Base-by-base conservation (phyloP, 37 sponge, comb jelly and placozoan species). In the Aplysina aerophoba region DNA sequence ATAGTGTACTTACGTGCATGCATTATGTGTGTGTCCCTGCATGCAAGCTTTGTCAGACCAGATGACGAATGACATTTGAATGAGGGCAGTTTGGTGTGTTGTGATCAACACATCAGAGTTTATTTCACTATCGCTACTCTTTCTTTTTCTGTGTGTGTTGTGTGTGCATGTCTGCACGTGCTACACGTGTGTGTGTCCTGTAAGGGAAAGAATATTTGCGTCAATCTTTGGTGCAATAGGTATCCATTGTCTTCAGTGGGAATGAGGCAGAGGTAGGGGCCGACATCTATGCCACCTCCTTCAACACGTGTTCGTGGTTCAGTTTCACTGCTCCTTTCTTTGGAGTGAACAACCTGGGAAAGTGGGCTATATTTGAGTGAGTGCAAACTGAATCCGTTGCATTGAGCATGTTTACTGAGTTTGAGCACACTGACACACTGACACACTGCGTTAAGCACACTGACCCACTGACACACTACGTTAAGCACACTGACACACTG, bases 261-360 rank as follows among this genome's bases (percentile, higher is more conserved):
- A 75, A 75, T 41, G n/a, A 0, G 4, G 78, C 78, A 41, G 15
- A 15, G 8, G 44, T 75, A 24, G 78, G 78, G 19, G 78, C 78
- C 4, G 78, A 75, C 40, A 44, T 75, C 44, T 75, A 40, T 40
- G 21, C 78, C 12, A 40, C 16, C 3, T 53, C 54, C 21, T 21
- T 75, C 25, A 44, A 75, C 15, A 75, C 78, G 11, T 75, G 78
- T 11, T 36, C 78, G 21, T 75, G 78, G 78, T 75, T 44, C 53
- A 75, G 78, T 11, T 75, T 44, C 25, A 19, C 37, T 17, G 21
- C 78, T 25, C 78, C 78, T 22, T 75, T 53, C 53, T 75, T 75
- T 41, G 78, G 37, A 16, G 53, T 44, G 17, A 11, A 19, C 15
- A 15, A 40, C 13, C 40, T 75, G 22, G 12, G n/a, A 25, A 21